Percentiles rank a stretch among this genome's conserved stretches.
These are phyloP conservation scores for Odontocerum albicorne DNA, from an alignment of 2,888 invertebrate species.

Conservation along the genomic window DNA sequence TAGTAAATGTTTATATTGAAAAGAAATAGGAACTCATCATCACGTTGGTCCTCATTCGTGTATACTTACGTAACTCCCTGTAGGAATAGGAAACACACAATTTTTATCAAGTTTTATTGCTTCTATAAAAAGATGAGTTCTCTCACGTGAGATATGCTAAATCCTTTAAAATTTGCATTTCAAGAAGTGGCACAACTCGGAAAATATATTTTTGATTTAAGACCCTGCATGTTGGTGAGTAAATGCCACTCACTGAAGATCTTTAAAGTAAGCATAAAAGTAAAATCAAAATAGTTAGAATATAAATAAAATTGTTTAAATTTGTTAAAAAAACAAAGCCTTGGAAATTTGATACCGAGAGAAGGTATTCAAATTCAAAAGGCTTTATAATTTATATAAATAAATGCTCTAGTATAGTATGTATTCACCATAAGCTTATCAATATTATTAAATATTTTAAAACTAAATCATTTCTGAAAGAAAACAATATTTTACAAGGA, in stretches of 20 bases:
- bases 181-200: slow-evolving; percentile 34
- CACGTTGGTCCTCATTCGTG: slow-evolving; percentile 36
- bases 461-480: slow-evolving; percentile 8
- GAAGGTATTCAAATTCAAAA: slow-evolving; percentile 20
- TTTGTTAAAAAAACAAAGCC: slow-evolving; percentile 25
- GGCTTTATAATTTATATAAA: slow-evolving; percentile 25
- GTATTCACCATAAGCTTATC: slow-evolving; percentile 2
- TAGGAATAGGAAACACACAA: slow-evolving; percentile 6
- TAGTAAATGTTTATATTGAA: slow-evolving; percentile 18
- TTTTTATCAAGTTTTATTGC: slow-evolving; percentile 1
- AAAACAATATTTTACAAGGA: slow-evolving; percentile 16
- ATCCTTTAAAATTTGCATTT: slow-evolving; percentile 21
- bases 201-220: slow-evolving; percentile 37
- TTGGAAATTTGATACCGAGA: slow-evolving; percentile 22
- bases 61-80: slow-evolving; percentile 24
- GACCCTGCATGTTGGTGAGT: slow-evolving; percentile 37
- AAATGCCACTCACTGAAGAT: slow-evolving; percentile 33
- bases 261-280: slow-evolving; percentile 13
- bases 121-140: slow-evolving; percentile 30
- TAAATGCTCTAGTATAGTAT: slow-evolving; percentile 18
- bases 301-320: slow-evolving; percentile 6
- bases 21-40: slow-evolving; percentile 36
- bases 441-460: slow-evolving; percentile 11
- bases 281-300: slow-evolving; percentile 11
- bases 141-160: slow-evolving; percentile 22